Base-by-base conservation (phyloP, 2,888 invertebrate species). In the Napeogenes inachia region DNA sequence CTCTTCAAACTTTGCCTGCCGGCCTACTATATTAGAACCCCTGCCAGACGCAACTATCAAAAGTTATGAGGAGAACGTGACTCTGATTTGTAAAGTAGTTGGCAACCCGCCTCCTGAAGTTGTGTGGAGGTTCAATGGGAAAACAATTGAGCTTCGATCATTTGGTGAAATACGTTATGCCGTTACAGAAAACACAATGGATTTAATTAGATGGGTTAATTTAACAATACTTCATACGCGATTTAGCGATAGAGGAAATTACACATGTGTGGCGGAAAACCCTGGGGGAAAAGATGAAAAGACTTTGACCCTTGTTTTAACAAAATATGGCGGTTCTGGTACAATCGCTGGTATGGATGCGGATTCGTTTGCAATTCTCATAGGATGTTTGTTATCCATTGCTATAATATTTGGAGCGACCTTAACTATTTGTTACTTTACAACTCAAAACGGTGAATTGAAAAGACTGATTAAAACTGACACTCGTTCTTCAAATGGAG, bases 201-300 rank as follows among this genome's bases (percentile, higher is more conserved):
- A 89, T 75, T 78, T 90, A 71, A 89, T 90, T 45, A 77, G 84
- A 66, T 94, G 94, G 93, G 92, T 93, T 57, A 94, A 95, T 79
- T 80, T 96, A 56, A 94, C 94, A 3, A 92, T 96, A 60, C 87
- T 92, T 2, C 92, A 93, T 33, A 92, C 93, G 0, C 81, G 92
- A 12, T 86, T 91, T 13, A 92, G 92, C 54, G 96, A 96, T 76
- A 92, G 92, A 71, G 95, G 95, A 0, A 93, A 94, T 65, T 96
- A 95, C 79, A 92, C 93, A 2, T 98, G 97, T 76, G 91, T 95
- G 0, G 97, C 97, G 0, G 94, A 94, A 73, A 97, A 96, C 79
- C 93, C 94, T 0, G 97, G 96, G 0, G 97, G 97, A 0, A 92
- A 92, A 5, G 94, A 94, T 61, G 95, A 96, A 76, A 93, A 93